These are phyloP conservation scores for Sericinus montela DNA, from an alignment of 2,888 invertebrate genomes.

Conservation along the genomic window DNA sequence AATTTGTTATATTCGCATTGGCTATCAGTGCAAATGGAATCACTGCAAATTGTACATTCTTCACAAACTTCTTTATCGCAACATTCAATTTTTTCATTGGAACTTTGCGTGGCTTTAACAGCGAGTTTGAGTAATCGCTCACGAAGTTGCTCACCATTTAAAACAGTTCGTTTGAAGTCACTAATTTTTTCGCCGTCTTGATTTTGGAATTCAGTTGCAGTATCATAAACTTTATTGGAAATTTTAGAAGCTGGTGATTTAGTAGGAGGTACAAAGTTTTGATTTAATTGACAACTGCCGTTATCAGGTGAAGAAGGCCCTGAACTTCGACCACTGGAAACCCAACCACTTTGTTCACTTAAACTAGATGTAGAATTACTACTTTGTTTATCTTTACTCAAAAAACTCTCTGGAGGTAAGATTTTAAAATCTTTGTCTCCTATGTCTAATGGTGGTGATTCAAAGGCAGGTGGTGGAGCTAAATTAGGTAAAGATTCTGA, in stretches of 20 bases:
- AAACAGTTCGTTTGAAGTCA: constrained; percentile 68
- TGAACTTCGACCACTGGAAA: constrained; percentile 86
- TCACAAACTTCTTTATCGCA: constrained; percentile 75
- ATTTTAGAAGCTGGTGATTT: constrained; percentile 47
- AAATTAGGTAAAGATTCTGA: constrained; percentile 87
- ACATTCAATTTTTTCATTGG: constrained; percentile 72
- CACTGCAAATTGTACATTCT: constrained; percentile 73
- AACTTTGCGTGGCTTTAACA: constrained; percentile 67
- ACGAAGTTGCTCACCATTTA: constrained; percentile 83
- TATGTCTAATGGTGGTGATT: constrained; percentile 74
- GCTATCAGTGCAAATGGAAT: constrained; percentile 73
- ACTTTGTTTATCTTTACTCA: constrained; percentile 60
- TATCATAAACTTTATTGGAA: constrained; percentile 45
- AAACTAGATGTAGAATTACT: constrained; percentile 83
- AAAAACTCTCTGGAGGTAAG: constrained; percentile 69
- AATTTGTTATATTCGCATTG: constrained; percentile 72
- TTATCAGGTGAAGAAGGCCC: constrained; percentile 81
- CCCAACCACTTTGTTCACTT: constrained; percentile 94
- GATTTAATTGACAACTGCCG: constrained; percentile 73
- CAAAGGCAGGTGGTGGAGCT: constrained; percentile 81
- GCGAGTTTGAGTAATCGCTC: constrained; percentile 82
- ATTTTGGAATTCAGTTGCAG: constrained; percentile 37
- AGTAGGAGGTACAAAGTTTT: constrained; percentile 56
- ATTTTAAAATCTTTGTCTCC: constrained; percentile 74
- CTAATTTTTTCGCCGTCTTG: constrained; percentile 55